Percentiles rank a stretch among this genome's conserved stretches.
These are phyloP conservation scores for Redunca redunca DNA, from an alignment of 2,113 vertebrate genomes.

Conservation along the genomic window DNA sequence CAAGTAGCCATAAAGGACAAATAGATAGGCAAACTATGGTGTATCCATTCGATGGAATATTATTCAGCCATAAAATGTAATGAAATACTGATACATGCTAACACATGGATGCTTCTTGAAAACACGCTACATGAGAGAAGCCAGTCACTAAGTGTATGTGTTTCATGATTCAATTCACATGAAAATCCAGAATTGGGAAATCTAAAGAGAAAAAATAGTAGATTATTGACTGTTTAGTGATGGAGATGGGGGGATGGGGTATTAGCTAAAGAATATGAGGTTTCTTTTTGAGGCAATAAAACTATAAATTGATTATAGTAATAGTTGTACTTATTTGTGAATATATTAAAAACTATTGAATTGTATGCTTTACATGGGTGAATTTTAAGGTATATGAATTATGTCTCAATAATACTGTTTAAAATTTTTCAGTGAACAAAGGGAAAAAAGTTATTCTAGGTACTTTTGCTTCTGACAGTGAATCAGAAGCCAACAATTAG, in stretches of 20 bases:
- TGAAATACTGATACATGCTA: neutral
- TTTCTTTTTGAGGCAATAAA: neutral
- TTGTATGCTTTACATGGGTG: neutral
- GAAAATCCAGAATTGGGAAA: neutral
- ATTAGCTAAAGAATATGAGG: too few relatives aligned
- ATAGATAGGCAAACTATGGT: neutral
- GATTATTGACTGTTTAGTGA: neutral
- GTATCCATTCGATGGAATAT: too few relatives aligned
- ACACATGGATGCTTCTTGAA: neutral
- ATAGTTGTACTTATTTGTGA: neutral
- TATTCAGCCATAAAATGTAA: neutral
- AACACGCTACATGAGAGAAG: neutral
- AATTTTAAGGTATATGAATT: neutral
- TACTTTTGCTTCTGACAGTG: neutral
- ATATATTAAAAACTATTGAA: neutral
- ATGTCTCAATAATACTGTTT: neutral
- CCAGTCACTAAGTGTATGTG: neutral
- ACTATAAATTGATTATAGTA: neutral
- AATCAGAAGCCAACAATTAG: neutral
- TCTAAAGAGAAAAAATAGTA: neutral
- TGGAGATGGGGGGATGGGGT: neutral
- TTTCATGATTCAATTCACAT: neutral
- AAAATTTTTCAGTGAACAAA: neutral
- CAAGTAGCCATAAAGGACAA: too few relatives aligned
- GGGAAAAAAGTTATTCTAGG: neutral